A percentile compares a stretch with the other conserved stretches of the same genome.
Evolutionary conservation across 2,797 vertebrate genomes (phyloP).

Genomic region (Acrossocheilus fasciatus): DNA sequence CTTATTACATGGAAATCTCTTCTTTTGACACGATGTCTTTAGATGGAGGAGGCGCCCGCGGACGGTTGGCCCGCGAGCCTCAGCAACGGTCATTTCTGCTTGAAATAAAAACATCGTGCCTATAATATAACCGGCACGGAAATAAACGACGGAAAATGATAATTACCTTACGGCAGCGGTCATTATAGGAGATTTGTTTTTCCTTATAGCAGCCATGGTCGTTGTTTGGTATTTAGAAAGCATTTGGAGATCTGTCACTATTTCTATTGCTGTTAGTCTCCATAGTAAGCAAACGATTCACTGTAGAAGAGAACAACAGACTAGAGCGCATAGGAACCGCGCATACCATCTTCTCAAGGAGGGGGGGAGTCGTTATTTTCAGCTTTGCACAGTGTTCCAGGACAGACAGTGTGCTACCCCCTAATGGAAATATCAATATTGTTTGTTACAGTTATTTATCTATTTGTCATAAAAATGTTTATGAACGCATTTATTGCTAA

Average conservation of each 20-base stretch:
- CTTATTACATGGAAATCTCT: too few species aligned
- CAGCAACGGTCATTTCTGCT: slow-evolving; percentile 27
- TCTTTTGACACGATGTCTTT: not conserved
- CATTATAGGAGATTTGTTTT: slow-evolving; percentile 71
- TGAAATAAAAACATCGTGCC: slow-evolving; percentile 31
- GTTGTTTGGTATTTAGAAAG: slow-evolving; percentile 40
- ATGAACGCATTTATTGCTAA: not conserved
- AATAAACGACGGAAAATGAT: slow-evolving; percentile 12
- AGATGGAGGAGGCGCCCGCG: not conserved
- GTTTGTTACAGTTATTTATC: not conserved
- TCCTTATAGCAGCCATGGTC: slow-evolving; percentile 72
- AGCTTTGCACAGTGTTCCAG: not conserved
- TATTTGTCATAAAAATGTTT: not conserved
- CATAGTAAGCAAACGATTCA: slow-evolving; percentile 66
- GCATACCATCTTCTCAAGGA: slow-evolving; percentile 64
- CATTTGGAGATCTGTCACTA: slow-evolving; percentile 37
- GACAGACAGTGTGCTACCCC: not conserved
- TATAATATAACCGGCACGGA: slow-evolving; percentile 13
- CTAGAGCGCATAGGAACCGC: slow-evolving; percentile 74
- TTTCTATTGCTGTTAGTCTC: slow-evolving; percentile 61
- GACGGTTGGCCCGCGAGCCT: slow-evolving; percentile 22
- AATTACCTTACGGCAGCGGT: slow-evolving; percentile 80
- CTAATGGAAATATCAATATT: not conserved
- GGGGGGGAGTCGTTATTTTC: slow-evolving; percentile 20
- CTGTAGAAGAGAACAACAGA: slow-evolving; percentile 70